Base-by-base conservation (phyloP, 2,888 invertebrate genomes). In the Stratiomys singularior region DNA sequence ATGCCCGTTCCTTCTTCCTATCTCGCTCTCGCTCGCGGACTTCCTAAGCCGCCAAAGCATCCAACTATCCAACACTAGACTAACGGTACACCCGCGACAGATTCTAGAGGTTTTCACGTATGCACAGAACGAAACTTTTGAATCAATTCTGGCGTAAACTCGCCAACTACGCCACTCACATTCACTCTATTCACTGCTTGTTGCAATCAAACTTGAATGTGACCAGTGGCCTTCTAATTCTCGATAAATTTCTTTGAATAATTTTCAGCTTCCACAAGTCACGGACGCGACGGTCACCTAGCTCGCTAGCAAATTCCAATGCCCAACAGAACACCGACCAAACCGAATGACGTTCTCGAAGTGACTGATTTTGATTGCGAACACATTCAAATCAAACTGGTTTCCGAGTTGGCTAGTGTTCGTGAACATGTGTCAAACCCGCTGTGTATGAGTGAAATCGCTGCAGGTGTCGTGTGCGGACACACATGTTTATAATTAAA, bases 381-480 rank as follows among this genome's bases (percentile, higher is more conserved):
- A 69, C 21, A 67, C 37, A 67, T 44, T 13, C 44, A 44, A 23
- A 69, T 11, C 46, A 69, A 69, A 69, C 69, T 46, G 1, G 69
- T 69, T 69, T 69, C 13, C 0, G 15, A 15, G 7, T 18, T 21
- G 15, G n/a, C 21, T 5, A 15, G 66, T 66, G 44, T 37, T 30
- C 44, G 66, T 30, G 21, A 15, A 7, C 37, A 66, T 44, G 44
- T 37, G 66, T 44, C 37, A 66, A 66, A 30, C n/a, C 18, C 1
- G 7, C n/a, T 21, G 44, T 2, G 69, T 69, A 23, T 46, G 23
- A 2, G 69, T 47, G 25, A 47, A 47, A 15, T 69, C 69, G 69
- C 69, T 47, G 46, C 69, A 69, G 69, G 69, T 69, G 69, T n/a
- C 47, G 47, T 69, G 18, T 69, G 47, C 69, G 13, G 25, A 69